phyloP scores from a whole-genome alignment of 2,113 vertebrate genomes.

The Paedocypris sp. region DNA sequence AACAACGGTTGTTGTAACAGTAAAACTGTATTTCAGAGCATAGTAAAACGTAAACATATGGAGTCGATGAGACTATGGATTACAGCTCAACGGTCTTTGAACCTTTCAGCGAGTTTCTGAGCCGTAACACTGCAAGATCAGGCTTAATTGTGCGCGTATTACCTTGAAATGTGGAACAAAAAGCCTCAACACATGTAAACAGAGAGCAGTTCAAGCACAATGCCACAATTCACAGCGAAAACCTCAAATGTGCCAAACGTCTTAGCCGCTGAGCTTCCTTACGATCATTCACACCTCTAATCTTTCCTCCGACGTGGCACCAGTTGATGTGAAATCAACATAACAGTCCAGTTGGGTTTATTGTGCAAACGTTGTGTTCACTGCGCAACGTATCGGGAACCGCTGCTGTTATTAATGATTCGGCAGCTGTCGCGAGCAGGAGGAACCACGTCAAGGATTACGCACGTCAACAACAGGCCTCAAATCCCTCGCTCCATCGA shows the following conservation, averaged over 20 bases:
- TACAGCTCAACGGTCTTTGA: not conserved
- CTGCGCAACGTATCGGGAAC: not conserved
- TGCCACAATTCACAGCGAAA: not conserved
- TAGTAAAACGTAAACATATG: not conserved
- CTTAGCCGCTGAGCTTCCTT: too few species aligned
- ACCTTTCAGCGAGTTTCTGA: not conserved
- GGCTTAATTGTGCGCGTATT: not conserved
- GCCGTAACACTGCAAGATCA: not conserved
- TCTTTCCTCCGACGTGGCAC: too few species aligned
- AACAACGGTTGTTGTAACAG: too few species aligned
- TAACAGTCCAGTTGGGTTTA: too few species aligned
- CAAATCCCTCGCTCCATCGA: slow-evolving; percentile 8
- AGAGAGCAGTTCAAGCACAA: not conserved
- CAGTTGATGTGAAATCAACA: too few species aligned
- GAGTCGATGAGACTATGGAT: not conserved
- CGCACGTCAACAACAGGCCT: not conserved
- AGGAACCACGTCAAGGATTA: slow-evolving; percentile 15
- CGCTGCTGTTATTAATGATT: slow-evolving; percentile 7
- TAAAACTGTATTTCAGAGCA: too few species aligned
- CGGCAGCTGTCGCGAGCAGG: slow-evolving; percentile 6
- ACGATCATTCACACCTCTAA: not conserved
- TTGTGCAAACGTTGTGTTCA: too few species aligned
- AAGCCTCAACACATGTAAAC: not conserved
- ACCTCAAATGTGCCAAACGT: too few species aligned
- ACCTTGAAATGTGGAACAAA: too few species aligned